phyloP scores from a whole-genome alignment of 2,797 vertebrate genomes.

The Acanthis flammea region DNA sequence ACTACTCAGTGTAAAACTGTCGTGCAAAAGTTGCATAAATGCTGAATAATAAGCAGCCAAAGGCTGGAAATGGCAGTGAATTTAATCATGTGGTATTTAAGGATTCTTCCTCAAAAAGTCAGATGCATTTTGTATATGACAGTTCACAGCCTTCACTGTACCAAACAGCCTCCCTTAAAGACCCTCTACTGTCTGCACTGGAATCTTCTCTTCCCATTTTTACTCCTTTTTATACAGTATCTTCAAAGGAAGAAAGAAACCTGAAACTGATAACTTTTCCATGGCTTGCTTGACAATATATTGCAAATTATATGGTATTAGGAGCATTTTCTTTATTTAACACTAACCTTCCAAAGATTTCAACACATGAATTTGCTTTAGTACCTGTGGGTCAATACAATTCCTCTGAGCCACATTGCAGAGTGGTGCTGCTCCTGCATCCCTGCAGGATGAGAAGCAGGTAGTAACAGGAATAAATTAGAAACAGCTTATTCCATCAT shows the following conservation, averaged over 20 bases:
- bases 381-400: fast-evolving
- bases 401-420: not conserved
- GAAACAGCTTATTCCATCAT: not conserved
- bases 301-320: not conserved
- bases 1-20: not conserved
- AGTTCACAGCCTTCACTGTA: not conserved
- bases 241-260: not conserved
- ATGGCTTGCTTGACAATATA: not conserved
- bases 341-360: not conserved
- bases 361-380: not conserved
- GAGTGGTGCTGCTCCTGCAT: fast-evolving
- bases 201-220: not conserved
- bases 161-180: not conserved
- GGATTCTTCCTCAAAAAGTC: not conserved
- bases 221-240: not conserved
- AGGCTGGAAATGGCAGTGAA: not conserved
- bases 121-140: not conserved
- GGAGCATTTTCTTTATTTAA: not conserved
- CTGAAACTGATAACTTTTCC: not conserved
- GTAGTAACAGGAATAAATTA: not conserved
- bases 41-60: not conserved
- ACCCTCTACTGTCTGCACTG: not conserved
- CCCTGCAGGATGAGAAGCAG: not conserved
- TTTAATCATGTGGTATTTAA: not conserved
- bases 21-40: not conserved